Conservation (phyloP, 2,888 invertebrate species). For the Heliconius erato region DNA sequence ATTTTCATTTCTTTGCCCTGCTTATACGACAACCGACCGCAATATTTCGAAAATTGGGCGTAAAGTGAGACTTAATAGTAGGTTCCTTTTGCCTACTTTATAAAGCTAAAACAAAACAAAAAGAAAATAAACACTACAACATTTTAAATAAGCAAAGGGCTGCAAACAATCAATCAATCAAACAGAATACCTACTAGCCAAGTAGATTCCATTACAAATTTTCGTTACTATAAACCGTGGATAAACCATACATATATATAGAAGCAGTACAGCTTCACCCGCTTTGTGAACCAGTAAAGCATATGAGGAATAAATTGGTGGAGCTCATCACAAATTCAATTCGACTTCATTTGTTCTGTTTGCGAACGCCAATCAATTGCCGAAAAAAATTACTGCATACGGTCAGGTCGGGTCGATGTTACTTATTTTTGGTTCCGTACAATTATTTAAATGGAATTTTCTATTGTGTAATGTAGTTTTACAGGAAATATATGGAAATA, state of each 20-base stretch:
- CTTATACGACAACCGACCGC: no score
- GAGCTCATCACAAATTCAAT: slow-evolving; percentile 82
- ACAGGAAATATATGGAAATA: no score
- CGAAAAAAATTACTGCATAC: slow-evolving; percentile 70
- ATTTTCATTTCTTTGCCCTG: no score
- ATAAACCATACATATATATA: slow-evolving; percentile 1
- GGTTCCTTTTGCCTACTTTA: no score
- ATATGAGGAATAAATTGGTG: slow-evolving; percentile 66
- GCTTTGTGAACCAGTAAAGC: slow-evolving; percentile 35
- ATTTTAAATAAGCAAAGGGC: no score
- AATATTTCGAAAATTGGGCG: no score
- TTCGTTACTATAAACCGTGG: neutral
- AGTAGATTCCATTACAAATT: neutral
- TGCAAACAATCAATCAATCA: no score
- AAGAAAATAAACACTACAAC: no score
- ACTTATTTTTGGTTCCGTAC: slow-evolving; percentile 57
- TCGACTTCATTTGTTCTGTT: slow-evolving; percentile 78
- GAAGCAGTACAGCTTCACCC: slow-evolving; percentile 7
- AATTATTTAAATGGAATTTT: neutral
- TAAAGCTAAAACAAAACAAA: no score
- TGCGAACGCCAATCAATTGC: slow-evolving; percentile 78
- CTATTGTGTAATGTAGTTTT: no score
- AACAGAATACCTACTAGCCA: neutral
- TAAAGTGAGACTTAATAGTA: no score
- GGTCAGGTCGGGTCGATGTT: slow-evolving; percentile 26